Percentiles rank a stretch among this genome's conserved stretches.
Evolutionary conservation across 2,113 vertebrate species (phyloP).

Genomic region (Herpailurus yagouaroundi): DNA sequence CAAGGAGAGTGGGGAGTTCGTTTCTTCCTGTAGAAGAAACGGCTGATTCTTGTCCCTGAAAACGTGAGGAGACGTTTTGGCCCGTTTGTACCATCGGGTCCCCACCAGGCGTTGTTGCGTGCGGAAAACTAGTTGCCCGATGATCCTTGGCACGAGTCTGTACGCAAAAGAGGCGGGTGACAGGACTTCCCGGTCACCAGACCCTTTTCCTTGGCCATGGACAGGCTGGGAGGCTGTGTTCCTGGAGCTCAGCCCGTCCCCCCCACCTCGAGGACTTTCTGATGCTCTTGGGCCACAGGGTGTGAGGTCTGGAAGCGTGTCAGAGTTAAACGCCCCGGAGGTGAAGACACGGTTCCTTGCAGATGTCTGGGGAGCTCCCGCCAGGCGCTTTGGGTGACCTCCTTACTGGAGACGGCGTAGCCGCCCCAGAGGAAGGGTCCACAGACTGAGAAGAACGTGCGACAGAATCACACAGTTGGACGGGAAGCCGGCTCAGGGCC

Average conservation of each 20-base stretch:
- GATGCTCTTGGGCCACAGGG: not conserved
- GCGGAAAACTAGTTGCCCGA: not conserved
- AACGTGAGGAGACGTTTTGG: no score
- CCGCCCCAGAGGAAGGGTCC: not conserved
- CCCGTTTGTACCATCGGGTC: no score
- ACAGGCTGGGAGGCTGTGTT: not conserved
- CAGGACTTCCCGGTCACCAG: not conserved
- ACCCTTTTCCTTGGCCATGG: not conserved
- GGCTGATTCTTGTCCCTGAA: not conserved
- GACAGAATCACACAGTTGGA: not conserved
- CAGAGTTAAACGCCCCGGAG: not conserved
- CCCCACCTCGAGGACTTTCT: not conserved
- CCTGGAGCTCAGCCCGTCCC: not conserved
- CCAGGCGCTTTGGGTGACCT: not conserved
- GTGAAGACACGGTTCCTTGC: no score
- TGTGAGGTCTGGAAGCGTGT: not conserved
- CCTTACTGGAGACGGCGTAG: not conserved
- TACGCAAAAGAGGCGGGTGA: not conserved
- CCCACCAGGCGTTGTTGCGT: not conserved
- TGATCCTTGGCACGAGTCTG: no score
- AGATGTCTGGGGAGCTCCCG: not conserved
- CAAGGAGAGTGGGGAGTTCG: not conserved
- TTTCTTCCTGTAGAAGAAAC: not conserved
- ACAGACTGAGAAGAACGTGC: not conserved
- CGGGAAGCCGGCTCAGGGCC: not conserved